Base-by-base conservation (phyloP, 2,888 invertebrate species). In the Dolomedes plantarius region DNA sequence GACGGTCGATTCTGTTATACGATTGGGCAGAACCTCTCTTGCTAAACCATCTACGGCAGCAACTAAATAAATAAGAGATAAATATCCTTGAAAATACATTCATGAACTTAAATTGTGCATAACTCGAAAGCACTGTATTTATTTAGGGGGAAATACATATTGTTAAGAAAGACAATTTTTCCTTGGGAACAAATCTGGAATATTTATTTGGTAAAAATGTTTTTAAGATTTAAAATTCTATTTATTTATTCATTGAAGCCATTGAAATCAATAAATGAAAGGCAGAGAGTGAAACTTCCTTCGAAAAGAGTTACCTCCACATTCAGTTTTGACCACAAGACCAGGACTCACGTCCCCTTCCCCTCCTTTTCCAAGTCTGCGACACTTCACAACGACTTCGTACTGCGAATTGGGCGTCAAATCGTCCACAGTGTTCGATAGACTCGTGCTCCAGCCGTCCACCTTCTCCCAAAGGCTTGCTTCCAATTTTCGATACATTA, bases 341-440 rank as follows among this genome's bases (percentile, higher is more conserved):
- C n/a, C 9, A 1, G 87, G 87, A 28, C 87, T 65, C 11, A 32
- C 27, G 0, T 39, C 71, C 0, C 87, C 87, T 56, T 56, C 75
- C 2, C 87, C 87, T 0, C 87, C 87, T 36, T 76, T 79, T 0
- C 56, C 67, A 1, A 19, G 50, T 41, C 87, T 46, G 31, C 72
- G 46, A 19, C 87, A 83, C 23, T 72, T 83, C 16, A 87, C 62
- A 27, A 87, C 75, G 13, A 87, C 28, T 19, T 83, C 71, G 7
- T 87, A 87, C 2, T 64, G 6, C 19, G 75, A 79, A 36, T 87
- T 68, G 0, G 87, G 79, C 1, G 16, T 28, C 13, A 87, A 41
- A n/a, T 72, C 62, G 7, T 36, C 28, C 5, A 87, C 19, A 0
- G 9, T 72, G 6, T 64, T 29, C 9, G 41, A 56, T 0, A 68